Conservation (phyloP, 2,888 invertebrate species). For the Uloborus plumipes region DNA sequence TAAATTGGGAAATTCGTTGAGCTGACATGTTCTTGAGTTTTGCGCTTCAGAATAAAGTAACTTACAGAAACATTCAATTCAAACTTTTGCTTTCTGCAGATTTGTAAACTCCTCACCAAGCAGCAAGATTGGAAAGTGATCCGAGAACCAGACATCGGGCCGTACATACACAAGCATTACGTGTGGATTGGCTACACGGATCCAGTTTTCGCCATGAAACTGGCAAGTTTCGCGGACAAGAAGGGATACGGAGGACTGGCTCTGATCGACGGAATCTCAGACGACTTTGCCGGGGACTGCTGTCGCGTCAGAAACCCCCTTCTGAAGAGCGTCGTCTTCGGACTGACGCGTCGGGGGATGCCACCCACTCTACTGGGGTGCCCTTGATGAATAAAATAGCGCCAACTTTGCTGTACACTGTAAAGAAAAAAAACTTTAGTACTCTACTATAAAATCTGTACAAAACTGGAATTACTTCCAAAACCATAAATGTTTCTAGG, state of each 20-base stretch:
- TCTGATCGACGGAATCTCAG: not conserved
- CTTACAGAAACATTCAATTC: no score
- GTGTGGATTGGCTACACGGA: not conserved
- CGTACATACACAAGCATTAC: not conserved
- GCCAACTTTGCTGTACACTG: no score
- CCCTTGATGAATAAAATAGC: not conserved
- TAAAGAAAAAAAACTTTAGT: no score
- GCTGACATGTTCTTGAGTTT: no score
- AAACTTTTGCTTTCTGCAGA: not conserved
- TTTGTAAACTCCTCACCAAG: not conserved
- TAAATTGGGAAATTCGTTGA: no score
- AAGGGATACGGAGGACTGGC: not conserved
- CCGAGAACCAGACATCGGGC: not conserved
- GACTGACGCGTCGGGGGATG: not conserved
- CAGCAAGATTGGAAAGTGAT: not conserved
- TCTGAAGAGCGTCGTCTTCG: not conserved
- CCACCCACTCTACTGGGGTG: not conserved
- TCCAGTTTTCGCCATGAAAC: not conserved
- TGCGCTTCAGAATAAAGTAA: no score
- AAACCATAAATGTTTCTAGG: no score
- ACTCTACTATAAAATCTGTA: no score
- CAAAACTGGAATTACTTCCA: no score
- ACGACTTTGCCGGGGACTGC: not conserved
- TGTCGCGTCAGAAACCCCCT: not conserved
- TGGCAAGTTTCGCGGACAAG: no score